These are phyloP conservation scores for Hestina assimilis DNA, from an alignment of 1,140 invertebrate genomes.

Conservation along the genomic window DNA sequence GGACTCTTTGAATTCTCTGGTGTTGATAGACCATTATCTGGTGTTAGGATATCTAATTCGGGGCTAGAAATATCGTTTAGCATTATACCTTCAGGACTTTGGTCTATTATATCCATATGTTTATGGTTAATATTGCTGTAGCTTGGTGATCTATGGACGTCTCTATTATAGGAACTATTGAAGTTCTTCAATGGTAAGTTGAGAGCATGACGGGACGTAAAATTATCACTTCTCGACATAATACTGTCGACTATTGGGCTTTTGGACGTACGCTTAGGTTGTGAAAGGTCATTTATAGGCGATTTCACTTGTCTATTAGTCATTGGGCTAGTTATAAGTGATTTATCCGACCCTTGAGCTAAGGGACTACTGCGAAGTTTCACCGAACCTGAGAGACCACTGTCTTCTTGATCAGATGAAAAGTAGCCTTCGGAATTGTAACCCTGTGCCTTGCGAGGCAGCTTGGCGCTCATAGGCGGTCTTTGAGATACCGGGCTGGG, in stretches of 20 bases:
- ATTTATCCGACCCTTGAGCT: conserved; percentile 47
- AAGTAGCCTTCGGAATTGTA: conserved; percentile 85
- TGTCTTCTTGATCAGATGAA: conserved; percentile 83
- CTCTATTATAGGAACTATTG: conserved; percentile 69
- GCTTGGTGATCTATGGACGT: conserved; percentile 61
- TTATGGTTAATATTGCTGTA: conserved; percentile 61
- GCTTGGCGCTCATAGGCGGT: conserved; percentile 81
- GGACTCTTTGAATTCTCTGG: conserved; percentile 63
- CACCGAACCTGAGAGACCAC: conserved; percentile 56
- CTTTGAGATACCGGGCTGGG: conserved; percentile 59
- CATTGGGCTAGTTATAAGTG: conserved; percentile 47
- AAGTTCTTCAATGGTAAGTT: conserved; percentile 76
- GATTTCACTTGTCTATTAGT: conserved; percentile 58
- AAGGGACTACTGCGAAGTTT: conserved; percentile 61
- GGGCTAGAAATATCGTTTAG: conserved; percentile 80
- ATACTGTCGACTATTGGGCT: conserved; percentile 77
- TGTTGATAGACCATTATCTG: conserved; percentile 72
- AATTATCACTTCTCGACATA: conserved; percentile 75
- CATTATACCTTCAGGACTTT: conserved; percentile 75
- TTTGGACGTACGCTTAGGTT: conserved; percentile 66
- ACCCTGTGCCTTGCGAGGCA: conserved; percentile 79
- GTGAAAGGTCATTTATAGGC: conserved; percentile 47
- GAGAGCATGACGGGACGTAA: conserved; percentile 61
- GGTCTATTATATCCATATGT: conserved; percentile 70
- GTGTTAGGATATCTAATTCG: conserved; percentile 79